Evolutionary conservation across 2,888 invertebrate genomes (phyloP), one percentile per base, ranked within the genome.

Genomic region (Nemotelus pantherinus): DNA sequence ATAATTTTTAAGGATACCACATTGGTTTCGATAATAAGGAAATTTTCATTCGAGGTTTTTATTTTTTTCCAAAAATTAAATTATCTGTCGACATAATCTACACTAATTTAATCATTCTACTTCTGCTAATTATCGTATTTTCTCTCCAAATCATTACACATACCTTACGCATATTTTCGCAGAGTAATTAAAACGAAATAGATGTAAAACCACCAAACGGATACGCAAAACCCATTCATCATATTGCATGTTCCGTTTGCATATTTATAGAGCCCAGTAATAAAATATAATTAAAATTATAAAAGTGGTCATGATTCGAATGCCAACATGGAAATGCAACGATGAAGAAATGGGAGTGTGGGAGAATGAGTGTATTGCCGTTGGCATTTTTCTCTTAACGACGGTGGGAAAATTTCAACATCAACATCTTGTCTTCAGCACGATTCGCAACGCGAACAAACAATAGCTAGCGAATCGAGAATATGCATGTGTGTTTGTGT

Each of bases 351-450:
- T 78, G 78, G 79, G 81, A 81, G 79, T 81, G 81, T 81, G 81
- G 80, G 81, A 81, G 81, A 79, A 41, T 70, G 53, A 55, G 48
- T 70, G 43, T 70, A 70, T 53, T 55, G 25, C 25, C 25, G 25
- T 25, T 25, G 25, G 25, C 25, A 25, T 25, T 25, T 25, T 25
- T 25, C 25, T 25, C 25, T 25, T 25, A 25, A 25, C 25, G 25
- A 25, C 25, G 25, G 79, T 81, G 81, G 81, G 81, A 81, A 81
- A 80, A 78, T 78, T 79, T 80, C 79, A 77, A 75, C 79, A 79
- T 75, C 50, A 47, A 67, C 45, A 67, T 7, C 10, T 7, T 44
- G 48, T 9, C 2, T 43, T 64, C 47, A 47, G 43, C 10, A 47
- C 47, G 25, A 25, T 67, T 67, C 7, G 7, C 41, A 68, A n/a